A percentile compares a stretch with the other conserved stretches of the same genome.
Evolutionary conservation across 2,888 invertebrate species (phyloP).

Genomic region (Monoplex corrugatus): DNA sequence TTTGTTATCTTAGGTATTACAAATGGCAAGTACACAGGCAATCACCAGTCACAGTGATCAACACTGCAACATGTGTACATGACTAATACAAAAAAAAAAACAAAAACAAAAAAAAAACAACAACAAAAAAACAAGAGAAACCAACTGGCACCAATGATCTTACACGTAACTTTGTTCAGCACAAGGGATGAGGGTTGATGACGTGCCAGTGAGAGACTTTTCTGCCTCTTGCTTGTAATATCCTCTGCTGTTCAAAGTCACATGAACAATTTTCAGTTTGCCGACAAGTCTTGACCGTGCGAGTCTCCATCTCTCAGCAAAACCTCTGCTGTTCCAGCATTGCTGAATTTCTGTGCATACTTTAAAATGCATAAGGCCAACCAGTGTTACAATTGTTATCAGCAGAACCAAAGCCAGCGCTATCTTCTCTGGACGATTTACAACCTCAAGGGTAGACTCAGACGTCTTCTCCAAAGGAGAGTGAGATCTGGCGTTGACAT

Average conservation of each 20-base stretch:
- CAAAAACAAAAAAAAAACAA: not conserved
- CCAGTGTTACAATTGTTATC: not conserved
- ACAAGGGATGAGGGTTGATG: not conserved
- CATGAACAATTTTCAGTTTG: no score
- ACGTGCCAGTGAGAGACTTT: not conserved
- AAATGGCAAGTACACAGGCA: no score
- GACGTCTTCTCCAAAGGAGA: no score
- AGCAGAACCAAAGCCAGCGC: not conserved
- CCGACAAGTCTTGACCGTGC: no score
- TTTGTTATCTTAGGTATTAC: no score
- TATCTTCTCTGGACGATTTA: not conserved
- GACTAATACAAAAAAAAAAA: not conserved
- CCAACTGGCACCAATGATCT: no score
- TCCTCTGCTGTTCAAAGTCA: no score
- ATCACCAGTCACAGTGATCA: no score
- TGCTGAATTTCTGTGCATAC: conserved; percentile 2
- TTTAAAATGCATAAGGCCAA: not conserved
- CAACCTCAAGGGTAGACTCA: not conserved
- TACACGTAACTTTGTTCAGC: not conserved
- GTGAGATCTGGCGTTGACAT: no score
- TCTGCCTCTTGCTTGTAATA: no score
- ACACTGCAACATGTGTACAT: not conserved
- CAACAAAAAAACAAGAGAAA: not conserved
- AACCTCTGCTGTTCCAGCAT: not conserved
- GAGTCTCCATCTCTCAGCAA: not conserved